phyloP scores from a whole-genome alignment of 2,797 vertebrate species.

The Chelon labrosus region DNA sequence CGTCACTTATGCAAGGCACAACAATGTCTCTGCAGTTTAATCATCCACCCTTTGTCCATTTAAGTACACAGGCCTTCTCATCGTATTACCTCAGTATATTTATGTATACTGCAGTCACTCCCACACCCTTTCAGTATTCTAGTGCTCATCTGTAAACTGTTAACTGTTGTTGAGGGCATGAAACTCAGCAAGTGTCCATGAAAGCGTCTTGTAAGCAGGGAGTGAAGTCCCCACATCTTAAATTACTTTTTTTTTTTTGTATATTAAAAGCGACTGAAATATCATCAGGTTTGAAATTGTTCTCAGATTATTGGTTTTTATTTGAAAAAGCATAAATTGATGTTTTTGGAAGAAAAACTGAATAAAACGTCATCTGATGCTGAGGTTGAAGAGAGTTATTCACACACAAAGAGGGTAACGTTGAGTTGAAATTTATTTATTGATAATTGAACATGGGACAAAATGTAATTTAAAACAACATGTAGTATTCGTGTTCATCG shows the following conservation, averaged over 20 bases:
- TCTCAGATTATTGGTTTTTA: conserved; percentile 73
- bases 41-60: conserved; percentile 34
- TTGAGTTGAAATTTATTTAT: conserved; percentile 78
- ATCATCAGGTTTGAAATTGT: conserved; percentile 76
- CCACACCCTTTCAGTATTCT: conserved; percentile 34
- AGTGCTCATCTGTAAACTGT: conserved; percentile 69
- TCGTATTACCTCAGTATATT: conserved; percentile 62
- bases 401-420: conserved; percentile 49
- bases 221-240: conserved; percentile 63
- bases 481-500: conserved; percentile 72
- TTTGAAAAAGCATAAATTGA: conserved; percentile 78
- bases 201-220: conserved; percentile 65
- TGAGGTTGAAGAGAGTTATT: conserved; percentile 41
- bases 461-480: conserved; percentile 82
- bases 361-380: conserved; percentile 81
- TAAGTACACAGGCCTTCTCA: conserved; percentile 36
- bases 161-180: conserved; percentile 66
- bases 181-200: conserved; percentile 67
- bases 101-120: conserved; percentile 49
- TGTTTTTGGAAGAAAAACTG: conserved; percentile 78
- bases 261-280: conserved; percentile 71
- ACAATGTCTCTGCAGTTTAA: conserved; percentile 57
- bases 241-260: conserved; percentile 73
- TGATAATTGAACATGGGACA: conserved; percentile 82
- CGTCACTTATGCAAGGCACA: conserved; percentile 23